Evolutionary conservation across 2,797 vertebrate species (phyloP).

Genomic region (Prionace glauca): DNA sequence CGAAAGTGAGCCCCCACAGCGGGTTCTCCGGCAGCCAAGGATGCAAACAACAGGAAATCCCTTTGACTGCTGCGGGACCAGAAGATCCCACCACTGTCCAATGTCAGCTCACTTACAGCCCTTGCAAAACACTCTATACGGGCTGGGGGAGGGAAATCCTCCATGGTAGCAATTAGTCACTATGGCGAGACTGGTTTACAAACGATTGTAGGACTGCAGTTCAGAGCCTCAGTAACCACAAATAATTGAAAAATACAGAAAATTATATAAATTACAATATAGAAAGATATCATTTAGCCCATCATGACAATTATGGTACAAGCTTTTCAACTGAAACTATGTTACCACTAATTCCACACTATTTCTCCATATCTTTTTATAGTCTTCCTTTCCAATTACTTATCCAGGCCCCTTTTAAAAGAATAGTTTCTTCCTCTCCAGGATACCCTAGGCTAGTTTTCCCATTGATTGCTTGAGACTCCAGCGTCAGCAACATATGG

Average conservation of each 20-base stretch:
- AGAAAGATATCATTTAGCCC: not conserved
- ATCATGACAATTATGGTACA: not conserved
- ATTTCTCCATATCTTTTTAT: not conserved
- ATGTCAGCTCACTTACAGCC: too few relatives aligned
- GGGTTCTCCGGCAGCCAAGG: too few relatives aligned
- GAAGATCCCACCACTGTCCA: not conserved
- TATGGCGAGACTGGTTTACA: not conserved
- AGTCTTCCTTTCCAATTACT: not conserved
- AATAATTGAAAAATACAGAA: not conserved
- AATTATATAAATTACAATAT: not conserved
- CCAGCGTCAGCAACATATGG: too few relatives aligned
- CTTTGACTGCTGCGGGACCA: too few relatives aligned
- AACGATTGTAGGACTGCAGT: not conserved
- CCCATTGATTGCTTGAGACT: too few relatives aligned
- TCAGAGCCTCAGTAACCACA: not conserved
- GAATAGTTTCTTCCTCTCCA: not conserved
- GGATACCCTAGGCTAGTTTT: too few relatives aligned
- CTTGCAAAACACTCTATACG: too few relatives aligned
- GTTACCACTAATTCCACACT: not conserved
- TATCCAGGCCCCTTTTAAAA: not conserved
- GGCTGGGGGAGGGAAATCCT: not conserved
- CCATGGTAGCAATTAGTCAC: not conserved
- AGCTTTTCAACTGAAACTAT: not conserved
- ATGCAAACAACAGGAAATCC: too few relatives aligned
- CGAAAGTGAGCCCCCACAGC: too few relatives aligned